phyloP scores from a whole-genome alignment of 2,113 vertebrate species.

The Phylloscopus whistleri region DNA sequence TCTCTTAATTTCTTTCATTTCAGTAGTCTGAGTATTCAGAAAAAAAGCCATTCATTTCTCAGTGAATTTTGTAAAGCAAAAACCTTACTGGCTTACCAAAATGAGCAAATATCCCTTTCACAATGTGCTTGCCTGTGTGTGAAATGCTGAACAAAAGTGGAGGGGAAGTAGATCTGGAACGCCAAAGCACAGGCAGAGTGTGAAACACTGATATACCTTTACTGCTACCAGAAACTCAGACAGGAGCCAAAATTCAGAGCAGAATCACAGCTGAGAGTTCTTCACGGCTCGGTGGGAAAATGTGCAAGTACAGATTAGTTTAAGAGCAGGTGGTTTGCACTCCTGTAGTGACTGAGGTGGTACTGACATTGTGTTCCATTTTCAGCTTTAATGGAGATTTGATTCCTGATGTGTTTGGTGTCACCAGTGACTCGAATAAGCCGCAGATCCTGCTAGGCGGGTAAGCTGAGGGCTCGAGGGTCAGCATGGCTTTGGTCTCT shows the following conservation, averaged over 20 bases:
- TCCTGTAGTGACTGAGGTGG: neutral
- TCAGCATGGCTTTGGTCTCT: neutral
- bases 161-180: neutral
- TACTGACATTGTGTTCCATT: neutral
- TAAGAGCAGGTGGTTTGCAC: neutral
- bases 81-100: neutral
- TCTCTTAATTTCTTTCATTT: neutral
- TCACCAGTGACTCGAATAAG: conserved; percentile 45
- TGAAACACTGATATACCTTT: neutral
- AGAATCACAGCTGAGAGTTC: neutral
- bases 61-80: neutral
- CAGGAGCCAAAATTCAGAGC: neutral
- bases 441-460: conserved; percentile 78
- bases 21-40: neutral
- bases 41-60: neutral
- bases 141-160: neutral
- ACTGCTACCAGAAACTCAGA: neutral
- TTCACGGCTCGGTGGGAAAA: neutral
- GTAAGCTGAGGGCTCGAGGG: conserved; percentile 57
- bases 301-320: neutral
- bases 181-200: neutral
- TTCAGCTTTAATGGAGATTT: conserved; percentile 94
- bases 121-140: neutral
- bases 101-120: neutral
- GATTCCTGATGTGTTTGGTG: conserved; percentile 93